These are phyloP conservation scores for Bradypodion pumilum DNA, from an alignment of 2,797 vertebrate species.

Conservation along the genomic window DNA sequence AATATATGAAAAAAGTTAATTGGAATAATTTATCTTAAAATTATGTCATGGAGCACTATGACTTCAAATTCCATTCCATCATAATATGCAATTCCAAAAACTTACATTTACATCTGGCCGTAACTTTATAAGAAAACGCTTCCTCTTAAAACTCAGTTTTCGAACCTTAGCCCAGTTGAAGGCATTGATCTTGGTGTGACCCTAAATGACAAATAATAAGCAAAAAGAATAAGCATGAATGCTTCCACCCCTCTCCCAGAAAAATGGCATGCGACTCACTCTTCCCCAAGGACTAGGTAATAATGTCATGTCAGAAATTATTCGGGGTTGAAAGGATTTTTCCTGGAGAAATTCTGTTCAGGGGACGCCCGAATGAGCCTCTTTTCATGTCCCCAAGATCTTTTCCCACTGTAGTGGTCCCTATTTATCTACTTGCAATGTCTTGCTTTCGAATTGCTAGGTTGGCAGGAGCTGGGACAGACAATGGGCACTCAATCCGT, in stretches of 20 bases:
- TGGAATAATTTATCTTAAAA: neutral
- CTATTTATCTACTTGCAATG: too few relatives aligned
- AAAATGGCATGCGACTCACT: neutral
- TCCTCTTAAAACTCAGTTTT: constrained; percentile 98
- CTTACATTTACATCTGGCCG: constrained; percentile 93
- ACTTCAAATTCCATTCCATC: neutral
- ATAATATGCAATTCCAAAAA: constrained; percentile 36
- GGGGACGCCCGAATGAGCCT: too few relatives aligned
- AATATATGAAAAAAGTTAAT: neutral
- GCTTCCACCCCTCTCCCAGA: neutral
- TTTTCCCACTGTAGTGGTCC: too few relatives aligned
- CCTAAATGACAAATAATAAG: constrained; percentile 73
- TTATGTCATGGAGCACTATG: neutral
- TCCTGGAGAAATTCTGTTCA: too few relatives aligned
- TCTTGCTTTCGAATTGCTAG: too few relatives aligned
- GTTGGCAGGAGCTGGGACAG: too few relatives aligned
- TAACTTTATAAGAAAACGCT: constrained; percentile 96
- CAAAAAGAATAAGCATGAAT: too few relatives aligned
- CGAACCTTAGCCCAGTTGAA: constrained; percentile 99
- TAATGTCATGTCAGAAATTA: too few relatives aligned
- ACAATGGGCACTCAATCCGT: too few relatives aligned
- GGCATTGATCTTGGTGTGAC: constrained; percentile 94
- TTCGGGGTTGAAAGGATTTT: too few relatives aligned
- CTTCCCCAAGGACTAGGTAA: too few relatives aligned
- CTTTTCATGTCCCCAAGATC: too few relatives aligned